A percentile compares a stretch with the other conserved stretches of the same genome.
These are phyloP conservation scores for Drosophila aff. DNA, from an alignment of 1,140 invertebrate species.

Conservation along the genomic window DNA sequence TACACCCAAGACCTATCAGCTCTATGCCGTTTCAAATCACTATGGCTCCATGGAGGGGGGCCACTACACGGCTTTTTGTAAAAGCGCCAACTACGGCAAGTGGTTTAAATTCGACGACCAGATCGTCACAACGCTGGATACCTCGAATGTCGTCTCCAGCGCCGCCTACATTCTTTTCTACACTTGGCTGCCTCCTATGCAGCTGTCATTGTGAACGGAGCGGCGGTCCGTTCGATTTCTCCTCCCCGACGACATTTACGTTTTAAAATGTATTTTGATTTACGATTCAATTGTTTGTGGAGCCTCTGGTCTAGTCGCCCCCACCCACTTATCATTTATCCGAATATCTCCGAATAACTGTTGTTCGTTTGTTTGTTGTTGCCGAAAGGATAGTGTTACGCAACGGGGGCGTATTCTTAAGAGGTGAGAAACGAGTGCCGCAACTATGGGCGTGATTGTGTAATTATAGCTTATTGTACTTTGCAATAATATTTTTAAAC, in stretches of 20 bases:
- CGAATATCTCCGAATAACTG: slow-evolving; percentile 41
- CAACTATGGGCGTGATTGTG: slow-evolving; percentile 3
- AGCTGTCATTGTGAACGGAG: slow-evolving; percentile 24
- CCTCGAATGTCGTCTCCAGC: slow-evolving; percentile 89
- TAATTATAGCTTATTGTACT: slow-evolving; percentile 63
- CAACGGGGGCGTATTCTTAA: slow-evolving; percentile 27
- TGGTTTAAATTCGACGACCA: slow-evolving; percentile 97
- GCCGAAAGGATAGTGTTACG: slow-evolving; percentile 19
- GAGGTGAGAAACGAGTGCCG: slow-evolving; percentile 10
- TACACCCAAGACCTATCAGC: slow-evolving; percentile 88
- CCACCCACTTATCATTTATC: slow-evolving; percentile 24
- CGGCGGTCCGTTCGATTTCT: not conserved
- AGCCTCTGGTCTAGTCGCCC: slow-evolving; percentile 59
- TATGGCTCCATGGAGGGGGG: slow-evolving; percentile 96
- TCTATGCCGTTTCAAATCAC: slow-evolving; percentile 96
- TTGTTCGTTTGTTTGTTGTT: slow-evolving; percentile 68
- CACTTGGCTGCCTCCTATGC: slow-evolving; percentile 83
- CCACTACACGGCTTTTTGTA: slow-evolving; percentile 92
- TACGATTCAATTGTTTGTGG: slow-evolving; percentile 10
- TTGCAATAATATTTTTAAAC: slow-evolving; percentile 75
- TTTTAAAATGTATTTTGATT: slow-evolving; percentile 31
- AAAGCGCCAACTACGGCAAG: slow-evolving; percentile 86
- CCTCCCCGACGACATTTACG: not conserved
- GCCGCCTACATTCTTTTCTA: slow-evolving; percentile 94
- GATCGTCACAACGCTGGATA: slow-evolving; percentile 90